Evolutionary conservation across 2,113 vertebrate genomes (phyloP), one percentile per base, ranked within the genome.

Genomic region (Xiphophorus couchianus): DNA sequence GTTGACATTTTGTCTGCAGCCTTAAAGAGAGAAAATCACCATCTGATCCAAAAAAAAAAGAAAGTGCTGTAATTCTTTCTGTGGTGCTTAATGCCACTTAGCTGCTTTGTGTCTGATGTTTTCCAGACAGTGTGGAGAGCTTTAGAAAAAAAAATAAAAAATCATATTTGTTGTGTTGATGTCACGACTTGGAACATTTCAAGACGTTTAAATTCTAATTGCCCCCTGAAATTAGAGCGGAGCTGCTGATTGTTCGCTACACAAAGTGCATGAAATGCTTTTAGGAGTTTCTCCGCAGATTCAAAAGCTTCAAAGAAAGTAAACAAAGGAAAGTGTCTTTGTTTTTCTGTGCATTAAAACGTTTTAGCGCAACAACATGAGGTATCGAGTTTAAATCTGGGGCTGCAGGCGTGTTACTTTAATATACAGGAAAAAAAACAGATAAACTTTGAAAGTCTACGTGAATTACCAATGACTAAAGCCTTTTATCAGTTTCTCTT

Each of bases 181-280:
- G 71, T 80, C 58, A 62, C 66, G 22, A 65, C 35, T 25, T 51
- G 63, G 14, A 58, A 66, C 63, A 29, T 74, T 66, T 66, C 7
- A 37, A 68, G 76, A 51, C 29, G 75, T 25, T 28, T 44, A 71
- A 70, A 71, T 77, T 63, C 67, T 58, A 39, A 68, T 77, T 66
- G 48, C 58, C 62, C 70, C 48, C 28, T 76, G 33, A 78, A 76
- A 76, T 76, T 54, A 54, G 51, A 79, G 44, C 30, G 44, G 62
- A 74, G 62, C 35, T 13, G 27, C 51, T 74, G 58, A 67, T 71
- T 75, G 31, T 71, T 67, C 31, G 62, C 37, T 73, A 48, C 60
- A 62, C 72, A 69, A 42, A 78, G 79, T 31, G 44, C 73, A 69
- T 66, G 65, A 77, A 14, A 63, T 33, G 65, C 69, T 76, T 62